phyloP scores from a whole-genome alignment of 2,797 vertebrate genomes.

The Trachops cirrhosus region DNA sequence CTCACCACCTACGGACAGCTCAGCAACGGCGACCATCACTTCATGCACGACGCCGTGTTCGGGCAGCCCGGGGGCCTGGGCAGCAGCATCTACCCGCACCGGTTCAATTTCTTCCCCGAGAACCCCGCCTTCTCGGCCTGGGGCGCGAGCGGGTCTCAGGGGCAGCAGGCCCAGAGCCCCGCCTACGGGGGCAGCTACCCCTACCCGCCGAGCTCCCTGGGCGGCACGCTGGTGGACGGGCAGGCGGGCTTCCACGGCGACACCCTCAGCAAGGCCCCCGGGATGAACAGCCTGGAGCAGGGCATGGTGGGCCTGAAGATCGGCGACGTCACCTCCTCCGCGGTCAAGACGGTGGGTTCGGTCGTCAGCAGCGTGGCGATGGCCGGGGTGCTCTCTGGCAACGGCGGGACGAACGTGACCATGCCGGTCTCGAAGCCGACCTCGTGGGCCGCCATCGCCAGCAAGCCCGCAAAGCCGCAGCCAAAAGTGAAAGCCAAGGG shows the following conservation, averaged over 20 bases:
- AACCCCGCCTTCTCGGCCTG: conserved; percentile 96
- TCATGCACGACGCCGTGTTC: conserved; percentile 96
- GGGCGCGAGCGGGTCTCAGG: conserved; percentile 95
- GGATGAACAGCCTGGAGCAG: conserved; percentile 97
- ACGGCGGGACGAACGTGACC: conserved; percentile 88
- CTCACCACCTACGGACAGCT: conserved; percentile 96
- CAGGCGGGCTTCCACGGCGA: conserved; percentile 96
- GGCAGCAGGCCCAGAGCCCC: conserved; percentile 95
- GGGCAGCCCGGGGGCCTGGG: conserved; percentile 95
- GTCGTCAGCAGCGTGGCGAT: conserved; percentile 90
- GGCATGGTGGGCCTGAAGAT: conserved; percentile 97
- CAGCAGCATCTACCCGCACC: conserved; percentile 94
- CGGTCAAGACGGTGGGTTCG: conserved; percentile 93
- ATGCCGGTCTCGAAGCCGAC: conserved; percentile 93
- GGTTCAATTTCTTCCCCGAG: conserved; percentile 97
- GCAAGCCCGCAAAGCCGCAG: conserved; percentile 95
- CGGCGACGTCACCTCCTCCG: conserved; percentile 89
- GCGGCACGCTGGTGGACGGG: conserved; percentile 94
- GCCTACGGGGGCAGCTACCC: conserved; percentile 96
- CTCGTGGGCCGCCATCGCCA: conserved; percentile 96
- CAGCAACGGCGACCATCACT: conserved; percentile 97
- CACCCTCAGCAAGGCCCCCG: conserved; percentile 94
- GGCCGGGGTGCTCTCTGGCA: conserved; percentile 87
- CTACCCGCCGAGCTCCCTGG: conserved; percentile 95
- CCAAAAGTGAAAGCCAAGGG: conserved; percentile 93